Percentiles rank a stretch among this genome's conserved stretches.
phyloP scores from a whole-genome alignment of 2,113 vertebrate species.

The Rhagologus leucostigma region DNA sequence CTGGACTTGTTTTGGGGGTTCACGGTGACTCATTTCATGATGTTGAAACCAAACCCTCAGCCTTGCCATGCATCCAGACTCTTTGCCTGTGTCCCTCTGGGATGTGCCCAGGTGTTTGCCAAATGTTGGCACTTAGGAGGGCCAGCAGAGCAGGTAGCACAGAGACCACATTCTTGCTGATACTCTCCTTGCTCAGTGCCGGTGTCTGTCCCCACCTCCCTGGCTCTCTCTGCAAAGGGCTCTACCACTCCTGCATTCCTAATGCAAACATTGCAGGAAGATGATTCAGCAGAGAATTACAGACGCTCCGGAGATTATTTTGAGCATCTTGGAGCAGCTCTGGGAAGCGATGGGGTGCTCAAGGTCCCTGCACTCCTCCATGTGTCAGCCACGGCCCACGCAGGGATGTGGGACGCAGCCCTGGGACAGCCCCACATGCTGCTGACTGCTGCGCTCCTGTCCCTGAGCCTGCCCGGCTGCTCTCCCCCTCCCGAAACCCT shows the following conservation, averaged over 20 bases:
- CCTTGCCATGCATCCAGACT: neutral
- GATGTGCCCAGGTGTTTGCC: neutral
- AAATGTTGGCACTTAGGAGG: neutral
- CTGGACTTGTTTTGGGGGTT: neutral
- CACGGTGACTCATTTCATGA: neutral
- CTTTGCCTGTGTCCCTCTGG: neutral
- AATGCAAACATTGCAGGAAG: neutral
- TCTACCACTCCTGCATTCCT: neutral
- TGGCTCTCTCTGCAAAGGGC: neutral
- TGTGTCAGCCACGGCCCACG: accelerated
- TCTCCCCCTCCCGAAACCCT: neutral
- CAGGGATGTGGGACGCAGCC: accelerated
- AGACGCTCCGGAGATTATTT: neutral
- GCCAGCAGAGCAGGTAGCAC: neutral
- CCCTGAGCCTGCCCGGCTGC: neutral
- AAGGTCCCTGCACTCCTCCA: neutral
- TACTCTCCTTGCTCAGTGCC: accelerated
- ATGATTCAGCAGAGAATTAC: neutral
- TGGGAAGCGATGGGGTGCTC: accelerated
- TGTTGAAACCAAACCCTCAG: neutral
- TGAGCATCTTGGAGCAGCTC: neutral
- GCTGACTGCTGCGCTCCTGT: accelerated
- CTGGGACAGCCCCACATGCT: neutral
- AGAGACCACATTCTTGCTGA: accelerated
- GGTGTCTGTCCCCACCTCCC: neutral